Percentiles rank a stretch among this genome's conserved stretches.
These are phyloP conservation scores for Emydocephalus ijimae DNA, from an alignment of 2,113 vertebrate genomes.

Conservation along the genomic window DNA sequence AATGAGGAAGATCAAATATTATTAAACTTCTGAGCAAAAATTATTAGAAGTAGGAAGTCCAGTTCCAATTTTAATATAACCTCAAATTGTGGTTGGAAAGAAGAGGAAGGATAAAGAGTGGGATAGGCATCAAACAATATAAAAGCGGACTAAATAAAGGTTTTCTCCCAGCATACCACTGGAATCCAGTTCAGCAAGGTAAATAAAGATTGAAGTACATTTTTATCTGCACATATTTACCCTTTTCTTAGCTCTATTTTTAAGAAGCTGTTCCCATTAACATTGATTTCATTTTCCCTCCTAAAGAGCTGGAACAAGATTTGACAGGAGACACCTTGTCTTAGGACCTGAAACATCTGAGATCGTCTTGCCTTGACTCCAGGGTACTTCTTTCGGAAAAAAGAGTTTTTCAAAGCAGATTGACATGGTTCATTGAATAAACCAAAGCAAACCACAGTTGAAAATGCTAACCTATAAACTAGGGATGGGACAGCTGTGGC, in stretches of 20 bases:
- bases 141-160: background rate
- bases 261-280: background rate
- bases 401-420: background rate
- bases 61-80: slow-evolving; percentile 16
- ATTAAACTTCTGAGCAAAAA: slow-evolving; percentile 33
- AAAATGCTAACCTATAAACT: background rate
- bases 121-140: background rate
- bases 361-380: background rate
- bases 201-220: background rate
- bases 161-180: background rate
- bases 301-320: background rate
- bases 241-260: background rate
- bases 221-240: background rate
- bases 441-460: background rate
- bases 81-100: slow-evolving; percentile 14
- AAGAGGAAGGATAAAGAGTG: background rate
- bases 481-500: background rate
- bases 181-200: background rate
- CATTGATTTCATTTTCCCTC: background rate
- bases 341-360: background rate
- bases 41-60: slow-evolving; percentile 46
- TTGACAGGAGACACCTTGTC: background rate
- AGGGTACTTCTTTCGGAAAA: background rate
- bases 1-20: slow-evolving; percentile 38
- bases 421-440: background rate